Evolutionary conservation across 2,113 vertebrate species (phyloP), one percentile per base, ranked within the genome.

Genomic region (Fregetta grallaria): DNA sequence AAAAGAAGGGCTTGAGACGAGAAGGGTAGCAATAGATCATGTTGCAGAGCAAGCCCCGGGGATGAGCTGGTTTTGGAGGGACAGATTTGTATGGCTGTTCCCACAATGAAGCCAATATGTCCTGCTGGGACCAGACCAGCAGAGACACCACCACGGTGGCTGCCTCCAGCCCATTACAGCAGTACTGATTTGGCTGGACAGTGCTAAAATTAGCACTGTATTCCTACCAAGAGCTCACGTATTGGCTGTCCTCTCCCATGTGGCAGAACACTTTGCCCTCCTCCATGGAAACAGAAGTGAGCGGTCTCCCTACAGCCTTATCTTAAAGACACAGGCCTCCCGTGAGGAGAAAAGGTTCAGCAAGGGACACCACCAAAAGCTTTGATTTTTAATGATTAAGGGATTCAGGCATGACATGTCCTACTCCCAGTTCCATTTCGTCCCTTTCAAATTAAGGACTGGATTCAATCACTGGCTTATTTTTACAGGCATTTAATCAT

Each of bases 401-500:
- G 45, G 50, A 95, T 73, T 68, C 59, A 93, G 65, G 61, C 3
- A 0, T 80, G 55, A 96, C 63, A 92, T 88, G 93, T 96, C 30
- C 72, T 52, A 77, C 29, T 77, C 72, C 55, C 36, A 71, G 17
- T 47, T 77, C 61, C 65, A 96, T 92, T 81, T 81, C 3, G 21
- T 38, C 21, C 34, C n/a, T 77, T 92, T 92, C 52, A 92, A 76
- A 94, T 95, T 81, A 81, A 88, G 73, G 30, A 36, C 62, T 93
- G 81, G 77, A 88, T 94, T 93, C 84, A 95, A 85, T 68, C 53
- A 68, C 23, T 30, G 20, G 30, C 53, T 96, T 94, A 65, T 91
- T 96, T 96, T 92, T 56, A 86, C 75, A 92, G 72, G 76, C 75
- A 84, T 74, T 94, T 93, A 92, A 94, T 91, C 59, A 81, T 68